Conservation (phyloP, 2,888 invertebrate genomes). For the Chrysolina oricalcia region DNA sequence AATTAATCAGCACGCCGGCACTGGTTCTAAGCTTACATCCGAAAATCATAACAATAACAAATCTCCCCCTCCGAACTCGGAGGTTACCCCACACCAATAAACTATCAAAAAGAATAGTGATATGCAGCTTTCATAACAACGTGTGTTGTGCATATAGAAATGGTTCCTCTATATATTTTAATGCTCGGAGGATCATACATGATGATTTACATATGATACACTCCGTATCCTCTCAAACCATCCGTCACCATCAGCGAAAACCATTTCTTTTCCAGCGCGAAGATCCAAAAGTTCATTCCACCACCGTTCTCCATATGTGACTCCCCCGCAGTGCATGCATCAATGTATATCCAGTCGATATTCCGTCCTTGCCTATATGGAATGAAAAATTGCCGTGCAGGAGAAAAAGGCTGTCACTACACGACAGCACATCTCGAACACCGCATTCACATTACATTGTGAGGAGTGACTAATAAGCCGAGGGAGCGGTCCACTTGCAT, state of each 20-base stretch:
- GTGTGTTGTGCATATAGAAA: too few species aligned
- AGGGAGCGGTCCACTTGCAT: background rate
- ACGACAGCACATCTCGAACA: conserved; percentile 46
- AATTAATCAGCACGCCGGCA: too few species aligned
- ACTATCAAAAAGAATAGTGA: too few species aligned
- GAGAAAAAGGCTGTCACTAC: conserved; percentile 46
- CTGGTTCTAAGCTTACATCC: too few species aligned
- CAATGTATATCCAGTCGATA: background rate
- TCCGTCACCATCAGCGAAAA: background rate
- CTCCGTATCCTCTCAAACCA: background rate
- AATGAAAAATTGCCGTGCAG: conserved; percentile 43
- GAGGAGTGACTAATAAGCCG: background rate
- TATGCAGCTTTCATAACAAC: too few species aligned
- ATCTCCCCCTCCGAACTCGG: too few species aligned
- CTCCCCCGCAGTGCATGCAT: conserved; percentile 5
- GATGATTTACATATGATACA: too few species aligned
- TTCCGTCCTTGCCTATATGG: conserved; percentile 17
- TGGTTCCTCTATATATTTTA: too few species aligned
- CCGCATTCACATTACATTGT: conserved; percentile 43
- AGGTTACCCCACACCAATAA: too few species aligned
- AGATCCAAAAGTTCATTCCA: conserved; percentile 40
- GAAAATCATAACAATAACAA: too few species aligned
- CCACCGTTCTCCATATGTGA: conserved; percentile 31
- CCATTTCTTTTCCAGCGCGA: background rate
- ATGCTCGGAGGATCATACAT: too few species aligned